Evolutionary conservation across 1,140 invertebrate genomes (phyloP), one percentile per base, ranked within the genome.

Genomic region (Lysiphlebus fabarum): DNA sequence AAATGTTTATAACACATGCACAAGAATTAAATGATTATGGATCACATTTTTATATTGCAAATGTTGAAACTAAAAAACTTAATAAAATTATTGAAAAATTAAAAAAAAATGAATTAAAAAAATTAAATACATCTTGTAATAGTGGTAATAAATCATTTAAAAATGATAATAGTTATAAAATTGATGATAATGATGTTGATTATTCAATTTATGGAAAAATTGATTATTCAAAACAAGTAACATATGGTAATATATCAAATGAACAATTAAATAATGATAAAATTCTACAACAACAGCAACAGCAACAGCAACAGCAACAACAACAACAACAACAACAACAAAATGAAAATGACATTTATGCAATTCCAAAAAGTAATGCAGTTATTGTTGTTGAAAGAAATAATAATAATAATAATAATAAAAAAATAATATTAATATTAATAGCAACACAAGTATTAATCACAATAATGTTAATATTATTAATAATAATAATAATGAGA

Each of bases 31-130:
- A 84, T 5, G 86, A 89, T 72, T 90, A 90, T 71, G 87, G 88
- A 2, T 84, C 85, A 6, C 88, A 90, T 74, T 88, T 88, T 69
- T 88, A 88, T 64, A 86, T 87, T 12, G 87, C 87, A 6, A 80
- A 83, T 0, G 62, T 72, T 5, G 78, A 79, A 49, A 62, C 70
- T 0, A 79, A 77, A 33, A 76, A 78, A 34, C 58, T 79, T 2
- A 45, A 62, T 34, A 74, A 78, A 66, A 68, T 75, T 1, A 41
- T 77, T n/a, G 51, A 62, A 3, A 63, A 69, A 26, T 64, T 75
- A 10, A 67, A 65, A 45, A 75, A 72, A 36, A 57, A 11, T 5
- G 56, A 68, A 4, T 17, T 14, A 0, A 56, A 56, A 47, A 26
- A 26, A 26, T 26, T 26, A 26, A 26, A 26, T 26, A 26, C 34